Percentiles rank a stretch among this genome's conserved stretches.
Conservation (phyloP, 2,888 invertebrate species). For the Leptinotarsa haldemani region DNA sequence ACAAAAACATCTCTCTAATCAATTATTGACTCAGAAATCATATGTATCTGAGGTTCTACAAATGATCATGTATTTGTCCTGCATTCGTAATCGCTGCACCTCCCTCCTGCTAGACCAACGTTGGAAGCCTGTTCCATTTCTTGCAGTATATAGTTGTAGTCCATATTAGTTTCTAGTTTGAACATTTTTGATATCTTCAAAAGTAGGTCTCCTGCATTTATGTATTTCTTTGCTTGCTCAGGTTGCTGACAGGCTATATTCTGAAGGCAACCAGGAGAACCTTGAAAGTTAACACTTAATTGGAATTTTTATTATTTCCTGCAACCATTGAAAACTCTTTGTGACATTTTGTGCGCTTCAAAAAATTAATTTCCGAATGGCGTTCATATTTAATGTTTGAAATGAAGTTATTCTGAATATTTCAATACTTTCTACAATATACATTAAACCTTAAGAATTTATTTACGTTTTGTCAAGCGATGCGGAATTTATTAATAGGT, state of each 20-base stretch:
- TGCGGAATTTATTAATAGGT: too few relatives aligned
- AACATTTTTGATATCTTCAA: constrained; percentile 78
- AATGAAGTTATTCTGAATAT: too few relatives aligned
- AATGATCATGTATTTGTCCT: constrained; percentile 29
- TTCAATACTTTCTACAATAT: too few relatives aligned
- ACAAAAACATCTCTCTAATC: not conserved
- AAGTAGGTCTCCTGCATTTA: constrained; percentile 81
- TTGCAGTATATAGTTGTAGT: constrained; percentile 67
- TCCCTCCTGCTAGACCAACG: constrained; percentile 58
- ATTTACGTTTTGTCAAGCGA: too few relatives aligned
- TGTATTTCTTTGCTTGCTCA: constrained; percentile 77
- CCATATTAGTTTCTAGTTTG: constrained; percentile 63
- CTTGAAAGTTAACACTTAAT: constrained; percentile 31
- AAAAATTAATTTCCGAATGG: too few relatives aligned
- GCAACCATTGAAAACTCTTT: too few relatives aligned
- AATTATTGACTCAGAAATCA: not conserved
- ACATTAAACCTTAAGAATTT: too few relatives aligned
- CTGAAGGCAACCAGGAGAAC: constrained; percentile 76
- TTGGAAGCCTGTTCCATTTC: constrained; percentile 60
- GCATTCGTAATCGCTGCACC: constrained; percentile 58
- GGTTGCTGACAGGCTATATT: constrained; percentile 82
- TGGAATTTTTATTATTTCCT: too few relatives aligned
- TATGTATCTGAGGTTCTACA: not conserved
- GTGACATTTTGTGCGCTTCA: too few relatives aligned
- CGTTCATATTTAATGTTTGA: too few relatives aligned